phyloP scores from a whole-genome alignment of 1,140 invertebrate genomes.

The Caenorhabditis remanei region DNA sequence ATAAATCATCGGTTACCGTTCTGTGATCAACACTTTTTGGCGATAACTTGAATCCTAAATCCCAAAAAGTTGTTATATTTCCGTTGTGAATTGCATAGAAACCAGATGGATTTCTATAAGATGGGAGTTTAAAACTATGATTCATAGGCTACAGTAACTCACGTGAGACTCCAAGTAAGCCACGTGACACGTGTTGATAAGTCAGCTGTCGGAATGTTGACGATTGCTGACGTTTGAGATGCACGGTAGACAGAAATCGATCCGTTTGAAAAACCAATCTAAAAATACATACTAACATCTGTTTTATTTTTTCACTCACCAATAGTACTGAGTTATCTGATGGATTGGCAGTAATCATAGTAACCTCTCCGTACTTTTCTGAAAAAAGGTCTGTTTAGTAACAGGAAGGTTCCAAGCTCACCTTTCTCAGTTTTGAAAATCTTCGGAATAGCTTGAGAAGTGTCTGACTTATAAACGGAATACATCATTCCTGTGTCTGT shows the following conservation, averaged over 20 bases:
- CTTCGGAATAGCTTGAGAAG: slow-evolving; percentile 37
- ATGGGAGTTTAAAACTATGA: too few species aligned
- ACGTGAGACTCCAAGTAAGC: slow-evolving; percentile 40
- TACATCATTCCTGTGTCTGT: slow-evolving; percentile 48
- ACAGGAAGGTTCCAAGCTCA: too few species aligned
- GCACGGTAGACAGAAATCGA: slow-evolving; percentile 30
- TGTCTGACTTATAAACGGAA: slow-evolving; percentile 37
- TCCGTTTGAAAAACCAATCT: slow-evolving; percentile 41
- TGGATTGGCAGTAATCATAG: slow-evolving; percentile 16
- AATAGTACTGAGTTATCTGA: slow-evolving; percentile 10
- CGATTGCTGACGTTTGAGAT: not conserved
- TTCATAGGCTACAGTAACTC: not conserved
- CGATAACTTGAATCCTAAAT: slow-evolving; percentile 34
- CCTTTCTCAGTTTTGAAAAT: slow-evolving; percentile 35
- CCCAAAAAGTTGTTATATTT: slow-evolving; percentile 24
- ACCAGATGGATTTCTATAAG: slow-evolving; percentile 30
- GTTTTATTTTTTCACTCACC: not conserved
- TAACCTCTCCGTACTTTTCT: slow-evolving; percentile 35
- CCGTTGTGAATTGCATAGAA: slow-evolving; percentile 25
- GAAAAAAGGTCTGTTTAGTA: too few species aligned
- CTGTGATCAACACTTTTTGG: not conserved
- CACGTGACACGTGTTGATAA: slow-evolving; percentile 6
- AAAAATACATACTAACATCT: not conserved
- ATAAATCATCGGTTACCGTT: not conserved
- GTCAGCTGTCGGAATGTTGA: slow-evolving; percentile 38